phyloP scores from a whole-genome alignment of 2,888 invertebrate genomes.

The Pegoplata infirma region DNA sequence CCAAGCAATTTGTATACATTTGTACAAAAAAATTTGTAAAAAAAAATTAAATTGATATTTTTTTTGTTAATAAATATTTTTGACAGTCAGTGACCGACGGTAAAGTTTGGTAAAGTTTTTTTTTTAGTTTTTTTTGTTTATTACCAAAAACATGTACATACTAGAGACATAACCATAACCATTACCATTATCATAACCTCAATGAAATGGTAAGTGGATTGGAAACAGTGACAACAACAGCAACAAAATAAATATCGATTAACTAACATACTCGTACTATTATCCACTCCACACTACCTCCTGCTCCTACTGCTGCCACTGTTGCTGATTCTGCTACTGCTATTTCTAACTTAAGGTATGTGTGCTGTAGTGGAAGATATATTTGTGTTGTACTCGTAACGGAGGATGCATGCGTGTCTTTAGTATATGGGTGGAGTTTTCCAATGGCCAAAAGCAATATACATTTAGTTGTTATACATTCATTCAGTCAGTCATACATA shows the following conservation, averaged over 20 bases:
- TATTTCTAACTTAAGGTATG: background rate
- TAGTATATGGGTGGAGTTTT: constrained; percentile 66
- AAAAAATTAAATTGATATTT: constrained; percentile 44
- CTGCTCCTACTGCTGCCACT: background rate
- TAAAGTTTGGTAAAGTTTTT: constrained; percentile 5
- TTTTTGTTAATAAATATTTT: too few relatives aligned
- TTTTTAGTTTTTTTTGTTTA: background rate
- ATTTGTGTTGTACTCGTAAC: constrained; percentile 38
- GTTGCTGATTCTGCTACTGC: background rate
- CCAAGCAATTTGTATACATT: background rate
- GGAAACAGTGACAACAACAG: background rate
- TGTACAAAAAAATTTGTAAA: too few relatives aligned
- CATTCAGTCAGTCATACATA: too few relatives aligned
- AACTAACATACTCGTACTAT: constrained; percentile 27
- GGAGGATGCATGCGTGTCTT: constrained; percentile 57
- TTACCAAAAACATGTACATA: constrained; percentile 31
- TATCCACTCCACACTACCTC: too few relatives aligned
- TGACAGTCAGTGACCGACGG: constrained; percentile 50
- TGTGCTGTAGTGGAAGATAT: too few relatives aligned
- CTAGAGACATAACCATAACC: constrained; percentile 13
- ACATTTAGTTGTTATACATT: constrained; percentile 16
- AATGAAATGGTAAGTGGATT: constrained; percentile 49
- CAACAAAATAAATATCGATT: constrained; percentile 59
- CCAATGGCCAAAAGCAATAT: constrained; percentile 65
- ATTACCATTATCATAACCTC: constrained; percentile 39